Base-by-base conservation (phyloP, 35 echinoderm and acorn worm genomes). In the Ophiothrix spiculata region DNA sequence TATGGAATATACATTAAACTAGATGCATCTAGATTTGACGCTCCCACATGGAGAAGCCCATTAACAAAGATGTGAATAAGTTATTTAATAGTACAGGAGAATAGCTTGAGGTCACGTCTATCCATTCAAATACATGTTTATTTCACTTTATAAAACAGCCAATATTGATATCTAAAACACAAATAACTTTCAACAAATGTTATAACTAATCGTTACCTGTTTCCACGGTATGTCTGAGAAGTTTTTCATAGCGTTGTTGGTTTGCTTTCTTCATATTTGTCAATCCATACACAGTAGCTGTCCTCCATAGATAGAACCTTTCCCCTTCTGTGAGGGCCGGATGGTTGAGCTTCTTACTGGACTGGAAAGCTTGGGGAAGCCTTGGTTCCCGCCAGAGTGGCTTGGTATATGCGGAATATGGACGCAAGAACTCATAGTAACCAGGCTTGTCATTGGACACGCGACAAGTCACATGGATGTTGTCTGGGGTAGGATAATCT, bases 221-320 rank as follows among this genome's bases (percentile, higher is more conserved):
- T 38, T 97, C 86, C 36, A 97, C 87, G 45, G 93, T 91, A 39
- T 97, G 94, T 35, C 93, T 74, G 2, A 99, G 34, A 16, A 88
- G 39, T 56, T 93, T 85, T 46, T 86, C 82, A 34, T 94, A 99
- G 39, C 92, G 75, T 56, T 75, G 76, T 84, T 99, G 85, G 15
- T 89, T 87, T 33, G 85, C 78, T 74, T 91, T 39, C 79, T 99
- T 94, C 83, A 99, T 84, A 37, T 99, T 88, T 1, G 54, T 82
- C 86, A 99, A 81, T n/a, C 96, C 94, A 78, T 98, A 99, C 16
- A 99, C 92, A 23, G 92, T 63, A 0, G 96, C 96, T 17, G 93
- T 99, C 35, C 91, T 90, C 86, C 89, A 85, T 64, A 99, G 82
- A 84, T 99, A 99, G 1, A 80, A 77, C 56, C 78, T 99, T 40